Base-by-base conservation (phyloP, 2,888 invertebrate genomes). In the Noctua janthe region DNA sequence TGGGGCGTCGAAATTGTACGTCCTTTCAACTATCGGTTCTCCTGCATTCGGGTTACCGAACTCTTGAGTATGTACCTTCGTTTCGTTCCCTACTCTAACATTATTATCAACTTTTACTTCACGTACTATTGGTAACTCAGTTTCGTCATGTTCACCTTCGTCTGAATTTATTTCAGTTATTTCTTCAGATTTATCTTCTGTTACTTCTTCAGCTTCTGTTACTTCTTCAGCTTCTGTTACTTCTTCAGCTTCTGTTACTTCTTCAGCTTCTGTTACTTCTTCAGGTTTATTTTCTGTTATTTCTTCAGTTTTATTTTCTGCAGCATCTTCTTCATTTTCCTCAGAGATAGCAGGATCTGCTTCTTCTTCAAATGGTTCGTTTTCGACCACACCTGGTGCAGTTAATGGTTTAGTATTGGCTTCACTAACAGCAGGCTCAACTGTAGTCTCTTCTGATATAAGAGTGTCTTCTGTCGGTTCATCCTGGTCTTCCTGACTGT, bases 1-100 rank as follows among this genome's bases (percentile, higher is more conserved):
- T 15, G 56, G 29, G 3, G 23, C 43, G 51, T 80, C 6, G 15
- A 80, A 80, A 59, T 80, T 80, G 49, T 80, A 80, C 1, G 80
- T 80, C 39, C 80, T 80, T 56, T 39, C 74, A 56, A 80, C 80
- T 7, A 80, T 74, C 20, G 80, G 80, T 11, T 56, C 23, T 15
- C 80, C 80, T 2, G 6, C n/a, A 3, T 56, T 29, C 1, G 20
- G 2, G 4, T 51, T 80, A 29, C 80, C 80, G 23, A 80, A 80
- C 23, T 80, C 80, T 35, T 80, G 66, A 43, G 80, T 80, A 29
- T 74, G 29, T 15, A n/a, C 4, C 29, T 74, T 80, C 1, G 1
- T 62, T 39, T 11, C 11, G 20, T 20, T 20, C 20, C 39, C 66
- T 39, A 1, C 20, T 11, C 20, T 29, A 17, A 5, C 13, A 23